These are phyloP conservation scores for Opisthograptis luteolata DNA, from an alignment of 2,888 invertebrate genomes.

Conservation along the genomic window DNA sequence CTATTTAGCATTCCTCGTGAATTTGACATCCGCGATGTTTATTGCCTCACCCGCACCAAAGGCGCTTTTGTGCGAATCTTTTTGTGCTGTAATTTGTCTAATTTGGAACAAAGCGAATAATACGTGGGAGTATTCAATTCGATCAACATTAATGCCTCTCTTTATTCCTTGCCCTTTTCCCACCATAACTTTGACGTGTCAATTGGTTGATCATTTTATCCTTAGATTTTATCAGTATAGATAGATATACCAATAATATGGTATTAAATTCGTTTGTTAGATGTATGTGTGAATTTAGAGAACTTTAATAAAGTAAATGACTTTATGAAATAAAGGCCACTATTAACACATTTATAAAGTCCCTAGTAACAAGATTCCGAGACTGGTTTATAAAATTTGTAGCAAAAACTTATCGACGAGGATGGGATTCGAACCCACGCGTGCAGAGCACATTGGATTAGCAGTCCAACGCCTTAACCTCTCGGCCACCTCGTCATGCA, in stretches of 20 bases:
- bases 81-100: slow-evolving; percentile 77
- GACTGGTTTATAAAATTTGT: background rate
- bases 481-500: slow-evolving; percentile 82
- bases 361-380: background rate
- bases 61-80: slow-evolving; percentile 67
- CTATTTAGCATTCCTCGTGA: slow-evolving; percentile 70
- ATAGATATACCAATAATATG: too few relatives aligned
- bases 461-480: slow-evolving; percentile 87
- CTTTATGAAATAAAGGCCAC: too few relatives aligned
- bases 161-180: slow-evolving; percentile 30
- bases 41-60: slow-evolving; percentile 62
- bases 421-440: slow-evolving; percentile 94
- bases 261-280: too few relatives aligned
- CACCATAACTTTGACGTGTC: slow-evolving; percentile 6
- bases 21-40: slow-evolving; percentile 76
- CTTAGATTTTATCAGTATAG: too few relatives aligned
- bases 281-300: too few relatives aligned
- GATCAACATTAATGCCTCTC: slow-evolving; percentile 44
- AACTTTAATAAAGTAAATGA: too few relatives aligned
- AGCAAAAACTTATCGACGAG: slow-evolving; percentile 81
- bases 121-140: slow-evolving; percentile 54
- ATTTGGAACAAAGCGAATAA: slow-evolving; percentile 74
- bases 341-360: too few relatives aligned
- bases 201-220: slow-evolving; percentile 3
- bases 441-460: slow-evolving; percentile 94